These are phyloP conservation scores for Aphelenchoides besseyi DNA, from an alignment of 1,140 invertebrate genomes.

Conservation along the genomic window DNA sequence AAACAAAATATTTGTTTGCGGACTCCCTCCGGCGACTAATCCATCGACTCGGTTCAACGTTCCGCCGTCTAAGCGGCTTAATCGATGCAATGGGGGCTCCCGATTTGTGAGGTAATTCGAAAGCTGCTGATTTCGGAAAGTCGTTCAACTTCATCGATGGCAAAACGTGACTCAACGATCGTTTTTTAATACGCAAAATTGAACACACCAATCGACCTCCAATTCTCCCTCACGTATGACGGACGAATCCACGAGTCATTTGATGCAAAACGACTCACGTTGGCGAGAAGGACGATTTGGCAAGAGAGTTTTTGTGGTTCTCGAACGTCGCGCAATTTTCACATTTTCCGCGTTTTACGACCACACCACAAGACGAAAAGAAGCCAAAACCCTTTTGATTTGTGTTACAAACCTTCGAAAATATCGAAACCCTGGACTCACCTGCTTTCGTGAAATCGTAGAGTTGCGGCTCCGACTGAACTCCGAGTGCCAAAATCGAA, in stretches of 20 bases:
- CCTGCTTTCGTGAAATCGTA: neutral
- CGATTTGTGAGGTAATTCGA: neutral
- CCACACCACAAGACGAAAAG: neutral
- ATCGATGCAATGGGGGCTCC: no score
- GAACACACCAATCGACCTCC: neutral
- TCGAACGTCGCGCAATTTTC: no score
- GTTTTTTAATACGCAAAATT: neutral
- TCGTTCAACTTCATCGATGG: neutral
- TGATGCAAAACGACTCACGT: conserved; percentile 1
- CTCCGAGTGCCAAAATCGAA: neutral
- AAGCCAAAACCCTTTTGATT: neutral
- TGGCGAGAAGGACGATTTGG: neutral
- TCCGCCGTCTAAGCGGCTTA: neutral
- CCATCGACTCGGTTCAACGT: neutral
- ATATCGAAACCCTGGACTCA: no score
- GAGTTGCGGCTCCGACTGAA: neutral
- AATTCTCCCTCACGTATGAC: neutral
- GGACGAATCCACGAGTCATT: conserved; percentile 2
- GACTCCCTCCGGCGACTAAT: no score
- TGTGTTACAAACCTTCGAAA: neutral
- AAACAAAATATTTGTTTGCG: neutral
- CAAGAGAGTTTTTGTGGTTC: neutral
- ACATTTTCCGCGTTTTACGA: neutral
- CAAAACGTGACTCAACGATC: no score
- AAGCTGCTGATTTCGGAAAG: neutral